Evolutionary conservation across 2,797 vertebrate genomes (phyloP).

Genomic region (Ctenopoma kingsleyae): DNA sequence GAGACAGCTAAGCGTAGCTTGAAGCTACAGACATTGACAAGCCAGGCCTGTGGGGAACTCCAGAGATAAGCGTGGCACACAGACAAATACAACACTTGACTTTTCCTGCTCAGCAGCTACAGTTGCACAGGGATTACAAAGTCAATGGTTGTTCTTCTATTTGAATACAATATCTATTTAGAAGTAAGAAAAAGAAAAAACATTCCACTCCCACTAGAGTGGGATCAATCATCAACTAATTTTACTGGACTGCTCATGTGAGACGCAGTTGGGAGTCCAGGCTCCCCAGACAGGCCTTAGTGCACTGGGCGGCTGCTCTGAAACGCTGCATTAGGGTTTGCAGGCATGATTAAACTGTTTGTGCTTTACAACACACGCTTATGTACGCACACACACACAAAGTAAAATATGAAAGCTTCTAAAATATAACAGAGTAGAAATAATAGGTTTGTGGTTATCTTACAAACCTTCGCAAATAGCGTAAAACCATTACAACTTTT

Average conservation of each 20-base stretch:
- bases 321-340: slow-evolving; percentile 74
- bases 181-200: slow-evolving; percentile 59
- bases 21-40: slow-evolving; percentile 90
- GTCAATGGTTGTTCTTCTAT: slow-evolving; percentile 86
- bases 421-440: slow-evolving; percentile 42
- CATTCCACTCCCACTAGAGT: slow-evolving; percentile 74
- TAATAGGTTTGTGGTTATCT: slow-evolving; percentile 45
- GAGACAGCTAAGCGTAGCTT: slow-evolving; percentile 82
- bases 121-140: slow-evolving; percentile 87
- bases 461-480: slow-evolving; percentile 32
- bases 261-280: slow-evolving; percentile 77
- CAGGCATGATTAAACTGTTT: slow-evolving; percentile 80
- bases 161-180: slow-evolving; percentile 90
- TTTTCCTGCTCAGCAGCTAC: slow-evolving; percentile 85
- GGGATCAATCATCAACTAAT: slow-evolving; percentile 88
- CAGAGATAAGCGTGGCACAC: slow-evolving; percentile 83
- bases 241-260: slow-evolving; percentile 85
- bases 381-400: slow-evolving; percentile 13
- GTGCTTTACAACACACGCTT: slow-evolving; percentile 56
- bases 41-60: slow-evolving; percentile 86
- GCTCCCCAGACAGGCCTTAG: slow-evolving; percentile 75
- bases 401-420: slow-evolving; percentile 42
- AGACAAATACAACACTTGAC: slow-evolving; percentile 90
- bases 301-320: slow-evolving; percentile 58
- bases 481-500: slow-evolving; percentile 49